These are phyloP conservation scores for Blastobasis adustella DNA, from an alignment of 2,888 invertebrate species.

Conservation along the genomic window DNA sequence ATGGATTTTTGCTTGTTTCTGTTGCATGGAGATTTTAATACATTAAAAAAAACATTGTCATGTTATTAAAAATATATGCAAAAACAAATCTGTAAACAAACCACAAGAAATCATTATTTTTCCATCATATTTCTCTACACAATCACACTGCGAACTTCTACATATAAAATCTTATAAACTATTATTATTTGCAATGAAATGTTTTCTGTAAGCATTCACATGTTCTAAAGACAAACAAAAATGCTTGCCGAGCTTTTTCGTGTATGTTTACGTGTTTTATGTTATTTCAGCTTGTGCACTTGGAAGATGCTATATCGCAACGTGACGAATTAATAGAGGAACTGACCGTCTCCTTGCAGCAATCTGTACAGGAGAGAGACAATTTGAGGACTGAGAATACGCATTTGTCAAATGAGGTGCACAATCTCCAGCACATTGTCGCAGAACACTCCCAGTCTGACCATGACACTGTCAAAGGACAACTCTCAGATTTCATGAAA, in stretches of 20 bases:
- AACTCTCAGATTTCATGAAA: conserved; percentile 62
- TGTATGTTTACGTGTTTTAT: conserved; percentile 11
- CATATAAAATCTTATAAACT: not conserved
- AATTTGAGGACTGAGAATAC: conserved; percentile 76
- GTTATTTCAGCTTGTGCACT: conserved; percentile 79
- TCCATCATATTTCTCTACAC: not conserved
- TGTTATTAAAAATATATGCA: no score
- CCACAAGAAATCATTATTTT: no score
- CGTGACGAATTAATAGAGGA: conserved; percentile 83
- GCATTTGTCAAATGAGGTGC: conserved; percentile 76
- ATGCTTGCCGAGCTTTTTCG: conserved; percentile 1
- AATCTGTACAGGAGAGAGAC: conserved; percentile 77
- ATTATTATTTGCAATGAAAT: conserved; percentile 9
- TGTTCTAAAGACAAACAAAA: not conserved
- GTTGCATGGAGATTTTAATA: not conserved
- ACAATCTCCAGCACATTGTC: conserved; percentile 54
- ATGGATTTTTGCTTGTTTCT: not conserved
- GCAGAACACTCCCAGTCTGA: conserved; percentile 47
- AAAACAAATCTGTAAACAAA: no score
- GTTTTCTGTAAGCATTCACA: conserved; percentile 8
- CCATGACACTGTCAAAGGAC: conserved; percentile 55
- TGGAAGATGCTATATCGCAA: conserved; percentile 79
- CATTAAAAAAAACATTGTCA: no score
- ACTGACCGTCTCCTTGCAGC: conserved; percentile 81
- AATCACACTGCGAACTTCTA: not conserved